Evolutionary conservation across 2,888 invertebrate genomes (phyloP), one percentile per base, ranked within the genome.

Genomic region (Parascotia fuliginaria): DNA sequence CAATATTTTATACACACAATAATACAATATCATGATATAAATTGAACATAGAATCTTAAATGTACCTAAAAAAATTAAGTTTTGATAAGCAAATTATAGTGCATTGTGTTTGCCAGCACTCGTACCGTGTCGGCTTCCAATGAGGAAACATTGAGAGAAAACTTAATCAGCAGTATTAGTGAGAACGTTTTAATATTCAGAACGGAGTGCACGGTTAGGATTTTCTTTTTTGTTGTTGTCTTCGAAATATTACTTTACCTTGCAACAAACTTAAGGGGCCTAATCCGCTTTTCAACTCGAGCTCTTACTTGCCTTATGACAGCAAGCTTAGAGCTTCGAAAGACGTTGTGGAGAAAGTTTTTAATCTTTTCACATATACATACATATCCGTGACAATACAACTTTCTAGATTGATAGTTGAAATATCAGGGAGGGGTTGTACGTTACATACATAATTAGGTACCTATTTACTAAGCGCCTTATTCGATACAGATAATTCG

Each of bases 261-360:
- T 80, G 78, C 81, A 83, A 86, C 84, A 87, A 88, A 89, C 87
- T 89, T 88, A 83, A 84, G 82, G 82, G 81, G 77, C 84, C 80
- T 88, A 88, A 89, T 89, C 89, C 87, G 83, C 88, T 87, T 87
- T 87, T 79, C 80, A 82, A 88, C 83, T 86, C 80, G 67, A 83
- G 83, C 86, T 86, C 85, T 84, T 83, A 82, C 84, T 85, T 85
- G 81, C 81, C 84, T 85, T 89, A 88, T 89, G 87, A 89, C 87
- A 87, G 83, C 73, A 78, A 81, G 82, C 83, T 83, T 81, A 82
- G 75, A 81, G 82, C 81, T 79, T 76, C 75, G 70, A 74, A 82
- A 82, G 78, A 83, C 81, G 75, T 75, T 75, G 78, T 74, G 77
- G 71, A 75, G 72, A 82, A 88, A 87, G 77, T 87, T 87, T 85